Conservation (phyloP, 23 tunicate species). For the Trididemnum clinides region DNA sequence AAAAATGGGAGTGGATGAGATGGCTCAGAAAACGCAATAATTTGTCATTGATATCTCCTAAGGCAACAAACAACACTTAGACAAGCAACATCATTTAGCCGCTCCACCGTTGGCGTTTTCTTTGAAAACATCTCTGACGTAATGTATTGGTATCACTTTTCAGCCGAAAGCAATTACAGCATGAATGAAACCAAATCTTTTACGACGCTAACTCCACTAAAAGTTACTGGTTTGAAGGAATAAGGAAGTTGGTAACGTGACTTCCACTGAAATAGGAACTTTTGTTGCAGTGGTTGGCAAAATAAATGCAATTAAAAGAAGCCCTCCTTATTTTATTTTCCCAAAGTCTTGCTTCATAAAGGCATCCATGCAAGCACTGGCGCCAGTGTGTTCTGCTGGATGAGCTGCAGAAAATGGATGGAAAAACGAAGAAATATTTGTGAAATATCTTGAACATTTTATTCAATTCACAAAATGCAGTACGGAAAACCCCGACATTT, state of each 20-base stretch:
- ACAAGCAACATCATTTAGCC: constrained; percentile 27
- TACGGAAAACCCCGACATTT: constrained; percentile 1
- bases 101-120: constrained; percentile 10
- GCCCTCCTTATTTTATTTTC: constrained; percentile 34
- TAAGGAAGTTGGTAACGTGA: constrained; percentile 33
- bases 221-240: constrained; percentile 12
- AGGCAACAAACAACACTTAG: constrained; percentile 18
- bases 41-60: neutral
- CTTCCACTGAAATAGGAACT: constrained; percentile 18
- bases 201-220: constrained; percentile 17
- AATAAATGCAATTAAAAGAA: constrained; percentile 34
- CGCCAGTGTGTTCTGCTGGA: constrained; percentile 31
- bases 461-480: neutral
- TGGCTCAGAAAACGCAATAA: neutral
- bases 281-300: neutral
- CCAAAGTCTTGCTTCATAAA: constrained; percentile 6
- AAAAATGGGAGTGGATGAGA: neutral
- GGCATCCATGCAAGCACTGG: constrained; percentile 20
- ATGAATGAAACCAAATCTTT: constrained; percentile 27
- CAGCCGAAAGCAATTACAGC: constrained; percentile 37
- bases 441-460: constrained; percentile 20
- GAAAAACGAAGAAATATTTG: constrained; percentile 32
- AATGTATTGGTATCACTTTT: neutral
- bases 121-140: neutral
- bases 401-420: constrained; percentile 27